Evolutionary conservation across 2,113 vertebrate species (phyloP).

Genomic region (Lampris megalopsis): DNA sequence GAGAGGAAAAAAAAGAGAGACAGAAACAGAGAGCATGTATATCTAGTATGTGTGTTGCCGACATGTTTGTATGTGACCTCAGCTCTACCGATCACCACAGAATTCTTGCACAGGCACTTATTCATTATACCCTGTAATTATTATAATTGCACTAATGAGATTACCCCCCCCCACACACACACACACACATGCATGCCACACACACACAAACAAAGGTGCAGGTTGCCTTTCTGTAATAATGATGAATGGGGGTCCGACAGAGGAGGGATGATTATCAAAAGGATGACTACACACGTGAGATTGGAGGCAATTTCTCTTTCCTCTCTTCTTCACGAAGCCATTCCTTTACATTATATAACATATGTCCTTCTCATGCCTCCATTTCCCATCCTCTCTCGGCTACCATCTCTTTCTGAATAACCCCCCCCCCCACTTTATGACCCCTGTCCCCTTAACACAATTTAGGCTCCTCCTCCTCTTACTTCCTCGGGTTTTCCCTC

Average conservation of each 20-base stretch:
- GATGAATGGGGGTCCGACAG: conserved; percentile 39
- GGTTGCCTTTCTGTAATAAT: conserved; percentile 25
- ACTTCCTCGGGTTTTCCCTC: not conserved
- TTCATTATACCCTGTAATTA: conserved; percentile 32
- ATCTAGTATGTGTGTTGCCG: not conserved
- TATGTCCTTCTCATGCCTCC: conserved; percentile 8
- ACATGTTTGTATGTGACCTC: not conserved
- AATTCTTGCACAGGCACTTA: conserved; percentile 12
- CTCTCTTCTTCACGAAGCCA: conserved; percentile 16
- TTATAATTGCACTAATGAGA: conserved; percentile 23
- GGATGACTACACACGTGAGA: not conserved
- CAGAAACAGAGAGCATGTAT: not conserved
- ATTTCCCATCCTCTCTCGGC: conserved; percentile 19
- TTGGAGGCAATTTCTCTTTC: conserved; percentile 25
- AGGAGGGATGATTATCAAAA: conserved; percentile 42
- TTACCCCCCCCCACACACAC: not conserved
- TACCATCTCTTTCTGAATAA: conserved; percentile 39
- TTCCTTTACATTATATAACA: not conserved
- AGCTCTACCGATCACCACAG: conserved; percentile 27
- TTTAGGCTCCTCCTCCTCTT: not conserved
- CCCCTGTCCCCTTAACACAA: not conserved
- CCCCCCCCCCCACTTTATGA: conserved; percentile 19
- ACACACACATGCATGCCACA: conserved; percentile 3
- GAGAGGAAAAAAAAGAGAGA: not conserved
- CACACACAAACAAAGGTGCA: conserved; percentile 1